Base-by-base conservation (phyloP, 2,113 vertebrate species). In the Pterocles orientalis region DNA sequence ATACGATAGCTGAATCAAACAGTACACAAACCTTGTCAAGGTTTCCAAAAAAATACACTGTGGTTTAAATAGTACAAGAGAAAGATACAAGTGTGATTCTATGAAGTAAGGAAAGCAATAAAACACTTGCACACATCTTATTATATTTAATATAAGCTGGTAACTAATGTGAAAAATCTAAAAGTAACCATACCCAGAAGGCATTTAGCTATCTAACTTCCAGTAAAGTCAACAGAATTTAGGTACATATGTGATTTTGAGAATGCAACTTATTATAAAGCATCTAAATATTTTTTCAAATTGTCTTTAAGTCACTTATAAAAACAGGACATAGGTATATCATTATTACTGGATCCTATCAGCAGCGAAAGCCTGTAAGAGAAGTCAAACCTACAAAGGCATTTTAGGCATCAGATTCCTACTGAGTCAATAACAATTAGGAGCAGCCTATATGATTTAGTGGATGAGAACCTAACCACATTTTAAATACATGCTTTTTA, bases 331-430 rank as follows among this genome's bases (percentile, higher is more conserved):
- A 82, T 51, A 12, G 36, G 14, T 73, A 66, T 43, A 82, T 5
- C 39, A 17, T 45, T 71, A 41, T 39, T 34, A 53, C 23, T 25
- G 9, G 9, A 48, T 48, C 69, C 18, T 64, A 2, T 21, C 36
- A 4, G 41, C 66, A 95, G 79, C 70, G 50, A 97, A 97, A 95
- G 82, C 50, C 81, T 88, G 77, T 77, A 94, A 64, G 77, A 88
- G 61, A 95, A 82, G 20, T 43, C 34, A 56, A 83, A 73, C 12
- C 26, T 61, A 15, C 7, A 23, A 34, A 61, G 39, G 18, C 11
- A 64, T 56, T 90, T 91, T 68, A 70, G 47, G 47, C 9, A 33
- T 48, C 48, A 33, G 33, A 43, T 66, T 82, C 16, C 69, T 45
- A 66, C 3, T 4, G 12, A 61, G 14, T 15, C 33, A 47, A 6